Evolutionary conservation across 2,888 invertebrate genomes (phyloP), one percentile per base, ranked within the genome.

Genomic region (Venusia cambrica): DNA sequence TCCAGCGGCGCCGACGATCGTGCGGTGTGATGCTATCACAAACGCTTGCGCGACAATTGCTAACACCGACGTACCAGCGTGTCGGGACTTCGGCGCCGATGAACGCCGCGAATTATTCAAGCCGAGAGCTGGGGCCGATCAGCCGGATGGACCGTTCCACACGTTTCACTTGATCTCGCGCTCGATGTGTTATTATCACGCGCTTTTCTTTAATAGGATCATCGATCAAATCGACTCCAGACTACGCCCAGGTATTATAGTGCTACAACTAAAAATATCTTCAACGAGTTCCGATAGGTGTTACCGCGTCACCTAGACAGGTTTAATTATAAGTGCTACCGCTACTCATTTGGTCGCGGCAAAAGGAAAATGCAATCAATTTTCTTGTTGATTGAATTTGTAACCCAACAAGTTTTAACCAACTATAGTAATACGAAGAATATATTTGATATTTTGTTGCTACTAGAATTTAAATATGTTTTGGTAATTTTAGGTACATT

Each of bases 11-110:
- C 68, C 71, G 75, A 54, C 63, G 62, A 52, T 54, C 51, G 59
- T 20, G 64, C 72, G 77, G 78, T 56, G 55, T 63, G 83, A 84
- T 84, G 69, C 56, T 83, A 85, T 85, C 84, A 65, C 56, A 69
- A 75, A 75, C 67, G 35, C 57, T 64, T 57, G 68, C 71, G 80
- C 81, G 83, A 83, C 84, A 83, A 83, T 81, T 83, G 81, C 79
- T 78, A 76, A 78, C 79, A 74, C 73, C 59, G 54, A 22, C 39
- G 34, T 22, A 40, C 35, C 25, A 12, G 19, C 8, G 25, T 16
- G 24, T 29, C 55, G 49, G 52, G 51, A 51, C 50, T 36, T 46
- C 51, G 45, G 21, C 40, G 35, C 27, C 32, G 31, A 21, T 21
- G 30, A 64, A 68, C 78, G 65, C 60, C 66, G 76, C 75, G 72